Conservation (phyloP, 2,113 vertebrate species). For the Cnemophilus loriae region DNA sequence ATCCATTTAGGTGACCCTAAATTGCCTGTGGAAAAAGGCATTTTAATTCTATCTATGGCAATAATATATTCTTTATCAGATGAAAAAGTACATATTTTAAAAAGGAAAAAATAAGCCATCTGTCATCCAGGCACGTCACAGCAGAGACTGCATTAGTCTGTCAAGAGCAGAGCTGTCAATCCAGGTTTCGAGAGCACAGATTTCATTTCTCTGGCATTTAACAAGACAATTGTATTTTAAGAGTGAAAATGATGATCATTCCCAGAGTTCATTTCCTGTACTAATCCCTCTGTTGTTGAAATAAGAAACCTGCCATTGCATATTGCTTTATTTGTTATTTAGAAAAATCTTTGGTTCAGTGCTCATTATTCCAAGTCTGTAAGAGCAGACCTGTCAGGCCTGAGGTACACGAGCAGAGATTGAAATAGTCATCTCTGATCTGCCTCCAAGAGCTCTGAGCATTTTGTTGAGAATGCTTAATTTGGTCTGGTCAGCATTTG, state of each 20-base stretch:
- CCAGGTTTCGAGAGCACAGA: neutral
- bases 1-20: neutral
- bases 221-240: conserved; percentile 45
- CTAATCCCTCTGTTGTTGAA: neutral
- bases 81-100: conserved; percentile 31
- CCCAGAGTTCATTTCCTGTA: neutral
- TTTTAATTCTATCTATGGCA: conserved; percentile 18
- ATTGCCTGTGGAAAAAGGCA: neutral
- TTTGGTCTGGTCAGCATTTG: neutral
- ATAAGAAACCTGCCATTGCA: neutral
- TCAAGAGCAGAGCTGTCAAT: conserved; percentile 39
- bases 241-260: neutral
- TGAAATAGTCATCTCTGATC: neutral
- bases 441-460: neutral
- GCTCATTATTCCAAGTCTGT: neutral
- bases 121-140: neutral
- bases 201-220: conserved; percentile 55
- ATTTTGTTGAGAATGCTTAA: neutral
- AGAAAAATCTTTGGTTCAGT: neutral
- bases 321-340: neutral
- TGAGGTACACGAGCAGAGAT: neutral
- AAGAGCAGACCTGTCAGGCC: neutral
- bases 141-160: conserved; percentile 35
- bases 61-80: neutral
- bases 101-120: conserved; percentile 7